Percentiles rank a stretch among this genome's conserved stretches.
phyloP scores from a whole-genome alignment of 2,113 vertebrate species.

The Xiphias gladius region DNA sequence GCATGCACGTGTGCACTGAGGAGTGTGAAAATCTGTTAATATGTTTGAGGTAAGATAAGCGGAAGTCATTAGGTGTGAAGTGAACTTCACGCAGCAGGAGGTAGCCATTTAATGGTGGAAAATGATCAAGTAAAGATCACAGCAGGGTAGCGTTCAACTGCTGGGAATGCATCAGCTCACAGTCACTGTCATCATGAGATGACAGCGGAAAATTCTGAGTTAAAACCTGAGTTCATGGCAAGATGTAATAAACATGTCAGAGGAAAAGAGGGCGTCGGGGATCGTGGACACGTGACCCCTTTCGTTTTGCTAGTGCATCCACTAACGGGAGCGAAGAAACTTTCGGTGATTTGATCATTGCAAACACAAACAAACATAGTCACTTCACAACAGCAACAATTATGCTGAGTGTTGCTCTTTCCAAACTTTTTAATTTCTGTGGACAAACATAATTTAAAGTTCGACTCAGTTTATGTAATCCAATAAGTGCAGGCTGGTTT shows the following conservation, averaged over 20 bases:
- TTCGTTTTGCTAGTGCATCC: not conserved
- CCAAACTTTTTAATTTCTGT: not conserved
- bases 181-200: slow-evolving; percentile 21
- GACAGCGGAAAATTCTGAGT: slow-evolving; percentile 1
- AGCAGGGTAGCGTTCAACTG: slow-evolving; percentile 20
- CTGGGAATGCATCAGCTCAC: slow-evolving; percentile 31
- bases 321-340: not conserved
- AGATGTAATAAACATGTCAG: slow-evolving; percentile 6
- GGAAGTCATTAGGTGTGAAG: slow-evolving; percentile 38
- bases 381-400: not conserved
- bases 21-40: not conserved
- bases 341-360: not conserved
- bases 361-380: not conserved
- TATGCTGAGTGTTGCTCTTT: not conserved
- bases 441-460: slow-evolving; percentile 19
- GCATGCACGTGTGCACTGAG: not conserved
- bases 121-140: slow-evolving; percentile 56
- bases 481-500: not conserved
- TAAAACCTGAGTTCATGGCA: slow-evolving; percentile 8
- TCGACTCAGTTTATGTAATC: slow-evolving; percentile 24
- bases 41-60: not conserved
- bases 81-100: slow-evolving; percentile 37
- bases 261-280: not conserved
- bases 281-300: not conserved
- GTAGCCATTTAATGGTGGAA: slow-evolving; percentile 40